Conservation (phyloP, 2,888 invertebrate species). For the Caenorhabditis doughertyi region DNA sequence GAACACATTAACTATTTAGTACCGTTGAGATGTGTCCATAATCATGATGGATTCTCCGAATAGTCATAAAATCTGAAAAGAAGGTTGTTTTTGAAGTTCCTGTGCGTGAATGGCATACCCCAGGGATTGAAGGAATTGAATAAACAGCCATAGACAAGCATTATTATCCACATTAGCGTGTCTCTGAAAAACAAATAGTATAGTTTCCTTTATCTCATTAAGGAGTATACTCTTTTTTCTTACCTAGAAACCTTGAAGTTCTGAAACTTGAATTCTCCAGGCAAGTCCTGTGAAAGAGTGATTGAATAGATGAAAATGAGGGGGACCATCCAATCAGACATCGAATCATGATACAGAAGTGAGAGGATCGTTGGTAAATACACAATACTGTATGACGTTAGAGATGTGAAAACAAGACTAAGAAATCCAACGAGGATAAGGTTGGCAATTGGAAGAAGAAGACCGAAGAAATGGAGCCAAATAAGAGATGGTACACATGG, state of each 20-base stretch:
- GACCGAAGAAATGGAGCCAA: conserved; percentile 40
- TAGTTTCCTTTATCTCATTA: too few relatives aligned
- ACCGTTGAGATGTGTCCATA: conserved; percentile 51
- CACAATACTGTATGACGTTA: neutral
- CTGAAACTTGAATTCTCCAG: conserved; percentile 20
- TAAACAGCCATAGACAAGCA: conserved; percentile 37
- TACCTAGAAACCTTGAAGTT: conserved; percentile 26
- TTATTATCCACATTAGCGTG: conserved; percentile 39
- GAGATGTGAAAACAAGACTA: conserved; percentile 5
- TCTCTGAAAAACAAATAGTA: conserved; percentile 33
- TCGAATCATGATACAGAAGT: conserved; percentile 43
- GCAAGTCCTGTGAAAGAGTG: conserved; percentile 42
- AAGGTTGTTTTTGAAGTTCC: neutral
- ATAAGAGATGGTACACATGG: conserved; percentile 39
- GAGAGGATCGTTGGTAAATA: conserved; percentile 37
- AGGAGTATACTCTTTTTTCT: conserved; percentile 5
- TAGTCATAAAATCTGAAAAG: conserved; percentile 41
- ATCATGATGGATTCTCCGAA: conserved; percentile 42
- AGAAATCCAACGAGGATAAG: conserved; percentile 26
- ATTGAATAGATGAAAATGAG: conserved; percentile 44
- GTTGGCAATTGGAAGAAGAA: conserved; percentile 15
- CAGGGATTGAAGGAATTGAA: conserved; percentile 50
- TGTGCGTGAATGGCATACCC: neutral
- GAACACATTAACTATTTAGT: neutral
- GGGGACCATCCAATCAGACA: conserved; percentile 57